Percentiles rank a stretch among this genome's conserved stretches.
phyloP scores from a whole-genome alignment of 2,113 vertebrate species.

The Benthochromis sp. region DNA sequence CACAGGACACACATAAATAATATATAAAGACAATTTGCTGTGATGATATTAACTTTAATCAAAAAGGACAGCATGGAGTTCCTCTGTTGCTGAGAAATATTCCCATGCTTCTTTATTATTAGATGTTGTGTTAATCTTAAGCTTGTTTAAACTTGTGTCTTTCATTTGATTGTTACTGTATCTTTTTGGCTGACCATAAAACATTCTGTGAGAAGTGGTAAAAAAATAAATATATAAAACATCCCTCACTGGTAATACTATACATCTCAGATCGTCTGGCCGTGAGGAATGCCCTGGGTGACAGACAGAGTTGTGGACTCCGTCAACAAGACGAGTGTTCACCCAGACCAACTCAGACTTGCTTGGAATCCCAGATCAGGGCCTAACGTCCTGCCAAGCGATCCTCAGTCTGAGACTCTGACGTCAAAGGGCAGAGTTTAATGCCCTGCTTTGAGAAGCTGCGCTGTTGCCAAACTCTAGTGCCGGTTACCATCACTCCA shows the following conservation, averaged over 20 bases:
- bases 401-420: slow-evolving; percentile 24
- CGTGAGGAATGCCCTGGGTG: background rate
- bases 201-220: background rate
- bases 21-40: background rate
- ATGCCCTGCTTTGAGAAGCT: background rate
- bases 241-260: slow-evolving; percentile 19
- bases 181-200: slow-evolving; percentile 2
- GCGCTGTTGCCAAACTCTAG: background rate
- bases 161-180: background rate
- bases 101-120: background rate
- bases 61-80: background rate
- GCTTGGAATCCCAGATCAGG: slow-evolving; percentile 44
- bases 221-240: background rate
- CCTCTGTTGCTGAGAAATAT: background rate
- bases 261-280: background rate
- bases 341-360: background rate
- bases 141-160: slow-evolving; percentile 19
- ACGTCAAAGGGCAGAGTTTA: slow-evolving; percentile 33
- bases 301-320: background rate
- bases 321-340: slow-evolving; percentile 26
- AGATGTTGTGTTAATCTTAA: background rate
- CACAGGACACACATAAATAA: background rate
- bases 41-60: background rate
- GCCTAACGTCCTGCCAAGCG: slow-evolving; percentile 35
- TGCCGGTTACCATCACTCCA: slow-evolving; percentile 4